Conservation (phyloP, 2,797 vertebrate species). For the Momotus momota region DNA sequence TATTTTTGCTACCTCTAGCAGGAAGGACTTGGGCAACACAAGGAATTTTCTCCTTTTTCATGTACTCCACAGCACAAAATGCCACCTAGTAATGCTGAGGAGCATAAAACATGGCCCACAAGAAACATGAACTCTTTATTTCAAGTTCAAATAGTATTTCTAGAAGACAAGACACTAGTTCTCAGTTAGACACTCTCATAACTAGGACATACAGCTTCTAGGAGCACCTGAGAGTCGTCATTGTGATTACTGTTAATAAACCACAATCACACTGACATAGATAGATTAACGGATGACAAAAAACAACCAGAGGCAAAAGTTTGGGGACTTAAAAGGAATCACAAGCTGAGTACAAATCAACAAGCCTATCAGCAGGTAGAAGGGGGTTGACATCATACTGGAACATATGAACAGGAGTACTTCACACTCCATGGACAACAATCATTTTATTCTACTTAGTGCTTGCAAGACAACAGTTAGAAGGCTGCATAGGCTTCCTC, state of each 20-base stretch:
- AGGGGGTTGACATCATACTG: neutral
- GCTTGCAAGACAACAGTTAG: neutral
- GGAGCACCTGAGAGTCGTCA: neutral
- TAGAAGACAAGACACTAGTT: neutral
- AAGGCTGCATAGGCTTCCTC: neutral
- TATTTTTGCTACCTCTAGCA: neutral
- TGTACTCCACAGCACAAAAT: neutral
- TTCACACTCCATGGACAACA: neutral
- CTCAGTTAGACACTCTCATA: neutral
- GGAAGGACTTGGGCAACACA: neutral
- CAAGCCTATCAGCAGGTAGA: neutral
- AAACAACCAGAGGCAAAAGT: neutral
- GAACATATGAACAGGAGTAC: neutral
- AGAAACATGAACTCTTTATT: neutral
- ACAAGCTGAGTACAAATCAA: neutral
- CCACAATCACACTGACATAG: accelerated
- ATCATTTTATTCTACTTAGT: neutral
- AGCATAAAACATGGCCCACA: neutral
- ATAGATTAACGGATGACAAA: neutral
- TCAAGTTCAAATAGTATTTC: neutral
- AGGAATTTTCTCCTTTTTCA: neutral
- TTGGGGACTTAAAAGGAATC: neutral
- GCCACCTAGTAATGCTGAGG: neutral
- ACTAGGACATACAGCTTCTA: neutral
- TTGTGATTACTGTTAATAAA: neutral